These are phyloP conservation scores for Heliconius sara DNA, from an alignment of 2,888 invertebrate genomes.

Conservation along the genomic window DNA sequence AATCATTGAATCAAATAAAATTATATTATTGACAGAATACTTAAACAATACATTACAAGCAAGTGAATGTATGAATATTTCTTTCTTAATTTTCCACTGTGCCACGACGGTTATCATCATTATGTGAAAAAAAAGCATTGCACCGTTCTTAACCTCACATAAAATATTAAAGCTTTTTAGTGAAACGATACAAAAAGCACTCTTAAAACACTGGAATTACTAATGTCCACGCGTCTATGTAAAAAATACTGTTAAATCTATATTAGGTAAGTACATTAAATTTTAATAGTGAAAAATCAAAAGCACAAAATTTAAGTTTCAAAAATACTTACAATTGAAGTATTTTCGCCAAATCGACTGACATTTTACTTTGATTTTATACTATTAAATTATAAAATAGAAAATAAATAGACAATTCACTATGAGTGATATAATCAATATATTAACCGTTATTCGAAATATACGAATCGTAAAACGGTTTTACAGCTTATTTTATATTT, in stretches of 20 bases:
- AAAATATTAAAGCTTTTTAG: conserved; percentile 25
- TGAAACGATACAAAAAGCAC: conserved; percentile 22
- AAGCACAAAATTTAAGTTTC: neutral
- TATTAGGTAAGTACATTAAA: conserved; percentile 11
- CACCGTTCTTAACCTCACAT: neutral
- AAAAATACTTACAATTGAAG: neutral
- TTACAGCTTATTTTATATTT: neutral
- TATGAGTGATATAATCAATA: neutral
- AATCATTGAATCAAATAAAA: neutral
- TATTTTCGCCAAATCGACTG: neutral
- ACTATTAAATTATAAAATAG: neutral
- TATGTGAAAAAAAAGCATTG: neutral
- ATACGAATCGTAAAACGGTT: neutral
- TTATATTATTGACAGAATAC: neutral
- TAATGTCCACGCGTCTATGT: neutral
- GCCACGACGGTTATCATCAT: neutral
- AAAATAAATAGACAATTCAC: conserved; percentile 12
- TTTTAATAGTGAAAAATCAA: neutral
- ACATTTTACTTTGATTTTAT: neutral
- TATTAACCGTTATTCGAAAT: neutral
- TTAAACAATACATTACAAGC: neutral
- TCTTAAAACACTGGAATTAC: neutral
- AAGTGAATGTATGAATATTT: too few species aligned
- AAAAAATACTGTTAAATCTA: conserved; percentile 9
- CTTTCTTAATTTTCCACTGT: neutral